Base-by-base conservation (phyloP, 2,113 vertebrate species). In the Hydrolagus affinis region DNA sequence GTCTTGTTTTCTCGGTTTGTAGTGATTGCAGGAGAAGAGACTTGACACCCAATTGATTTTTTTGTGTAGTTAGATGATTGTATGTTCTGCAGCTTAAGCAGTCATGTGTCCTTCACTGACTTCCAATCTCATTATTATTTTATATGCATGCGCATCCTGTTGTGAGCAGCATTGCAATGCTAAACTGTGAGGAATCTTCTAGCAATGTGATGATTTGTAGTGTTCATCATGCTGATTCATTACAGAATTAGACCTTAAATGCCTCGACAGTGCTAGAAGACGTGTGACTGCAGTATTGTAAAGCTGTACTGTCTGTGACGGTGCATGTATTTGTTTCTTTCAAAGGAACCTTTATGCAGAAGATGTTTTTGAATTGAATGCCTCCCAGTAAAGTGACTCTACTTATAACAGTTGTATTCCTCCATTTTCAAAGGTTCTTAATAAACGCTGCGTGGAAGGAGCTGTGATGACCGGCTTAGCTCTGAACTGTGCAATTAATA, bases 401-500 rank as follows among this genome's bases (percentile, higher is more conserved):
- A 3, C 56, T 56, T 75, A 30, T 75, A 28, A 73, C 66, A 17
- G 17, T 59, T 86, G 19, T 86, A 59, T 86, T 19, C 85, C 28
- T 32, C 21, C 4, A 87, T n/a, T 86, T 15, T 91, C 87, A 76
- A 32, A 99, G 98, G 96, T 96, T 86, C 93, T 99, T 87, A 99
- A 98, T 91, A 96, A 91, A 89, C 94, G 95, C 87, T 99, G 98
- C 74, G 96, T 99, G 0, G 96, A 99, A 92, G 98, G 97, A 8
- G 96, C 96, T 0, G 96, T 98, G 87, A 96, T 97, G 95, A 98
- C 98, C 28, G 95, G 93, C 86, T 91, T 99, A 89, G 97, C 96
- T 19, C 95, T 99, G 86, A 94, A 94, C 90, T 99, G 98, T 89
- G 91, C 87, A 87, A 95, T 99, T 89, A 98, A 99, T 93, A 96